phyloP scores from a whole-genome alignment of 2,797 vertebrate species.

The Melopsittacus undulatus region DNA sequence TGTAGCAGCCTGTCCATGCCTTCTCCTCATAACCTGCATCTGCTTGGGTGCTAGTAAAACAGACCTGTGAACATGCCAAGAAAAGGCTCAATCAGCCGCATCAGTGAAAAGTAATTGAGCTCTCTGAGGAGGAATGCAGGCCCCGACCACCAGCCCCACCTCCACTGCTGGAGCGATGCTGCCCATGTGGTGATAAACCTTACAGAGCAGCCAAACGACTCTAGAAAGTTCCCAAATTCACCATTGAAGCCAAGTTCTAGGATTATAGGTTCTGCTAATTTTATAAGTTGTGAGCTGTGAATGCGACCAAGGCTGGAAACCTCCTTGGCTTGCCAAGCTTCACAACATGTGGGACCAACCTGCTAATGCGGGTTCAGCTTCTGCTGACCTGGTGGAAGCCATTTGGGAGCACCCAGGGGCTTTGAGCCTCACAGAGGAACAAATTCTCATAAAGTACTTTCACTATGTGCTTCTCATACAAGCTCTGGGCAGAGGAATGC shows the following conservation, averaged over 20 bases:
- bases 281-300: neutral
- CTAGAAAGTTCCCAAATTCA: neutral
- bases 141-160: neutral
- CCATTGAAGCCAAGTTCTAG: neutral
- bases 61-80: neutral
- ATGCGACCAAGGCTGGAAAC: neutral
- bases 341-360: neutral
- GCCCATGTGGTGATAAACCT: neutral
- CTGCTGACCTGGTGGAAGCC: neutral
- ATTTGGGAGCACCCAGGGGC: neutral
- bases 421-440: neutral
- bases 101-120: neutral
- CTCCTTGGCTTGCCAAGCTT: neutral
- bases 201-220: neutral
- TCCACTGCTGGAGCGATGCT: neutral
- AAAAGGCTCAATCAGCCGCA: neutral
- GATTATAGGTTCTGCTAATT: neutral
- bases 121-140: neutral
- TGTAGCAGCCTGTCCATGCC: neutral
- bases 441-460: neutral
- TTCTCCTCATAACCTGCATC: neutral
- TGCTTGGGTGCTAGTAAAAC: neutral
- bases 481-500: neutral
- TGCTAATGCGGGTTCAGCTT: neutral
- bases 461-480: neutral